phyloP scores from a whole-genome alignment of 2,113 vertebrate genomes.

The Tachysurus vachellii region DNA sequence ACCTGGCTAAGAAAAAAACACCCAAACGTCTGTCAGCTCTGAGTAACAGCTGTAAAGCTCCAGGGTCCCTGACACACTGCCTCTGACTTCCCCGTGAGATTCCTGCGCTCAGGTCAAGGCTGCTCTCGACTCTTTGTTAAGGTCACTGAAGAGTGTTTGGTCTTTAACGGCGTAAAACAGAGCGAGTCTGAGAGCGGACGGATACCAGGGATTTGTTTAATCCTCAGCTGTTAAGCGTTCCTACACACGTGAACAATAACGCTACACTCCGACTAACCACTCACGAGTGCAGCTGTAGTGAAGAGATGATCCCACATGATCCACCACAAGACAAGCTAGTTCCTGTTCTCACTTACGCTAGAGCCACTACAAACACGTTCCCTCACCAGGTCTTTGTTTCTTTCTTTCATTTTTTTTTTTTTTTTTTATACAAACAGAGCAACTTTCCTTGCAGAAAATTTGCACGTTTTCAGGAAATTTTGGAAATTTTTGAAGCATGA shows the following conservation, averaged over 20 bases:
- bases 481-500: too few species aligned
- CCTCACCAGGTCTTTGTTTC: not conserved
- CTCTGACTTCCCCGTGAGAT: not conserved
- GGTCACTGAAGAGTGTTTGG: constrained; percentile 34
- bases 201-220: constrained; percentile 9
- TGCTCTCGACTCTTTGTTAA: not conserved
- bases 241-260: not conserved
- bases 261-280: not conserved
- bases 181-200: constrained; percentile 21
- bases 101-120: constrained; percentile 23
- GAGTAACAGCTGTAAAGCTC: not conserved
- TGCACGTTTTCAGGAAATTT: not conserved
- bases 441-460: not conserved
- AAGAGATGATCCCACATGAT: not conserved
- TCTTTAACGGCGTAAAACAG: constrained; percentile 11
- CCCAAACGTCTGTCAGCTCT: not conserved
- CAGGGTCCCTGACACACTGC: not conserved
- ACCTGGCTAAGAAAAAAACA: too few species aligned
- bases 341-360: not conserved
- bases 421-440: not conserved
- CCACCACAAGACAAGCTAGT: not conserved
- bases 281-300: not conserved
- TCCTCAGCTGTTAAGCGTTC: not conserved
- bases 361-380: not conserved
- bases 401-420: not conserved